phyloP scores from a whole-genome alignment of 2,113 vertebrate genomes.

The Barnardius zonarius region DNA sequence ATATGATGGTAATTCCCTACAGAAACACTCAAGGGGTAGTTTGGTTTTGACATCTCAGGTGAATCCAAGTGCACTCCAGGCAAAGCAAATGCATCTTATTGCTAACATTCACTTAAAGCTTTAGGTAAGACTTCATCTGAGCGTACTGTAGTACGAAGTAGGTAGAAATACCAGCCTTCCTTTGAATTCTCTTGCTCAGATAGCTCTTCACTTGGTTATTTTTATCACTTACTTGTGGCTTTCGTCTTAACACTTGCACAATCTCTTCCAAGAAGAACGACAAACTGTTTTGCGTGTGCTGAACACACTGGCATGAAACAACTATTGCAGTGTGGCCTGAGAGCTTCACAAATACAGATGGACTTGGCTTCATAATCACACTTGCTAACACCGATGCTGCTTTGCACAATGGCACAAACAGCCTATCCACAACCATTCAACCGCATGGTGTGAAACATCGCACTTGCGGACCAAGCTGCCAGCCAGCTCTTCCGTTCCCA shows the following conservation, averaged over 20 bases:
- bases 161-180: background rate
- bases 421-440: background rate
- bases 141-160: background rate
- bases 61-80: background rate
- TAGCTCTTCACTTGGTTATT: background rate
- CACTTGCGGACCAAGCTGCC: background rate
- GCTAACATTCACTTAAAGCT: background rate
- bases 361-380: background rate
- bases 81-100: background rate
- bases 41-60: background rate
- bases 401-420: background rate
- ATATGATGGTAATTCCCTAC: background rate
- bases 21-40: background rate
- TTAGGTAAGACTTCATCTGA: background rate
- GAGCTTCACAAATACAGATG: background rate
- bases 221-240: background rate
- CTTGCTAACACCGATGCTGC: background rate
- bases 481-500: background rate
- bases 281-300: background rate
- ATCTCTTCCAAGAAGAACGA: background rate
- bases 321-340: background rate
- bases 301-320: background rate
- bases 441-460: background rate
- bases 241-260: background rate
- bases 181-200: background rate